Evolutionary conservation across 2,797 vertebrate species (phyloP).

Genomic region (Enteromius argenteus): DNA sequence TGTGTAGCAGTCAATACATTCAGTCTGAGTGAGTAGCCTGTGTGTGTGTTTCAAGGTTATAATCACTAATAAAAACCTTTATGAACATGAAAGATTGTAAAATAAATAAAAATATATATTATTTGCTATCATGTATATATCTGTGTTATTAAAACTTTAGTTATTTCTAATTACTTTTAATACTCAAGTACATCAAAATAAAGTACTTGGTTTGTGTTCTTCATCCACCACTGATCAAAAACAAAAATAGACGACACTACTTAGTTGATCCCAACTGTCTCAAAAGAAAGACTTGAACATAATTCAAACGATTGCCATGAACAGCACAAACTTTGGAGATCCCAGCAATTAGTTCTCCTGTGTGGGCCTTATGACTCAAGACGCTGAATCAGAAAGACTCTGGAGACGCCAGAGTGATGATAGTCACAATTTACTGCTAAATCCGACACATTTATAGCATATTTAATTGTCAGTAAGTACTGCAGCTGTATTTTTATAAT

Average conservation of each 20-base stretch:
- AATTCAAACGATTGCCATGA: background rate
- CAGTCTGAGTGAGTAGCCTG: constrained; percentile 68
- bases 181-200: background rate
- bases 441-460: background rate
- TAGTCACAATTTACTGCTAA: background rate
- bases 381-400: background rate
- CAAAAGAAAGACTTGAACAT: background rate
- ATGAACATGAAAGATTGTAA: background rate
- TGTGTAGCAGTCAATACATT: constrained; percentile 90
- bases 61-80: background rate
- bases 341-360: background rate
- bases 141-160: no score
- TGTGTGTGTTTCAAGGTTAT: background rate
- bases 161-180: background rate
- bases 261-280: background rate
- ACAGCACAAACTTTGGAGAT: background rate
- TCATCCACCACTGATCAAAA: background rate
- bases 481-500: background rate
- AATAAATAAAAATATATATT: background rate
- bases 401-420: background rate
- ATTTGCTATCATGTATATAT: no score
- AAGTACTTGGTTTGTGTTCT: background rate
- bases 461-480: background rate
- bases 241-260: background rate
- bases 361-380: background rate